Evolutionary conservation across 2,888 invertebrate species (phyloP).

Genomic region (Noctua pronuba): DNA sequence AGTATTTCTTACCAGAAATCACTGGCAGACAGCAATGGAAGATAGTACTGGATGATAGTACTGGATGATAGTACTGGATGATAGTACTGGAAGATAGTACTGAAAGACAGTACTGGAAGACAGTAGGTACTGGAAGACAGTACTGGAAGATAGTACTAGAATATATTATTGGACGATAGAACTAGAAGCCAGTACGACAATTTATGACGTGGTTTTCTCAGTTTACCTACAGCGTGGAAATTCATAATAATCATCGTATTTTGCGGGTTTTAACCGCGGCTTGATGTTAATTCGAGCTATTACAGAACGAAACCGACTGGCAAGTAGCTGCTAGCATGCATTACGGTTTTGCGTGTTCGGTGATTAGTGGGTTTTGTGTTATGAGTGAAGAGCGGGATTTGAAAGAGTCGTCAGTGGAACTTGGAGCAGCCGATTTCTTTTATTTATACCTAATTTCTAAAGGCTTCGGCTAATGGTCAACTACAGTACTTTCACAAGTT

Average conservation of each 20-base stretch:
- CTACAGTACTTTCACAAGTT: too few species aligned
- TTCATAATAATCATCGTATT: slow-evolving; percentile 37
- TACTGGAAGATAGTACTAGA: too few species aligned
- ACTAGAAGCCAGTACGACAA: background rate
- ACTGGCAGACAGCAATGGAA: background rate
- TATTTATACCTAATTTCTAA: too few species aligned
- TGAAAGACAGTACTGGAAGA: background rate
- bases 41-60: too few species aligned
- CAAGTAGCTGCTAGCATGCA: slow-evolving; percentile 18
- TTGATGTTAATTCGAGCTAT: slow-evolving; percentile 49
- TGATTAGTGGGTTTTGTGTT: background rate
- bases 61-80: background rate
- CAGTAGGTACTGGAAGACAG: background rate
- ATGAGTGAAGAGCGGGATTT: background rate
- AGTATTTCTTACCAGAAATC: too few species aligned
- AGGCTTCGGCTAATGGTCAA: too few species aligned
- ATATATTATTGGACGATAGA: background rate
- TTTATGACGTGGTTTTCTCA: slow-evolving; percentile 9
- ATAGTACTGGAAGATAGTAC: background rate
- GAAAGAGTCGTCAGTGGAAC: too few species aligned
- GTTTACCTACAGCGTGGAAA: slow-evolving; percentile 17
- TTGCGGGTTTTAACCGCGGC: slow-evolving; percentile 32
- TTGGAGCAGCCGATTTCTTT: too few species aligned
- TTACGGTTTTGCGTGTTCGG: slow-evolving; percentile 50
- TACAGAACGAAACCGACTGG: slow-evolving; percentile 54